Conservation (phyloP, 2,888 invertebrate genomes). For the Netelia fuscicornis region DNA sequence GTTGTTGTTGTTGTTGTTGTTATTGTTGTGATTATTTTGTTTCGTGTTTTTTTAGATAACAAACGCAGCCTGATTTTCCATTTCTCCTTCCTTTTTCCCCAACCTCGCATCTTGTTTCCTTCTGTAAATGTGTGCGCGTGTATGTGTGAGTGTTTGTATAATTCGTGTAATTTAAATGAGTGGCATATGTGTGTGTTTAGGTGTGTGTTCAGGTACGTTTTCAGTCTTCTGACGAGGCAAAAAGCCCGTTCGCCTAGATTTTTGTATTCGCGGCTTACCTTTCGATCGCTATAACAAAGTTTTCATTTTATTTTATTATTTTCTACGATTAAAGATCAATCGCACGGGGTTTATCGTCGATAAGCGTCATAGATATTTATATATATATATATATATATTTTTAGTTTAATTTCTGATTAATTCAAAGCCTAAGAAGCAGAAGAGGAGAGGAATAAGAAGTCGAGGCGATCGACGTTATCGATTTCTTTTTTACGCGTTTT, state of each 20-base stretch:
- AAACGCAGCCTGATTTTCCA: slow-evolving; percentile 21
- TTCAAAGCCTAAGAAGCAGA: slow-evolving; percentile 30
- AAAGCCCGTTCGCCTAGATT: slow-evolving; percentile 56
- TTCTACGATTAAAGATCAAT: slow-evolving; percentile 40
- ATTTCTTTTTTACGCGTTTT: slow-evolving; percentile 11
- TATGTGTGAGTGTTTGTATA: slow-evolving; percentile 37
- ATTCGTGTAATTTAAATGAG: slow-evolving; percentile 66
- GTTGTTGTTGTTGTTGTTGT: slow-evolving; percentile 5
- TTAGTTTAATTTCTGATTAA: slow-evolving; percentile 12
- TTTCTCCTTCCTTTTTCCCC: background rate
- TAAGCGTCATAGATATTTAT: slow-evolving; percentile 39
- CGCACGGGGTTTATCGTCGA: slow-evolving; percentile 41
- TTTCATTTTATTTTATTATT: slow-evolving; percentile 16
- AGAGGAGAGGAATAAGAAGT: slow-evolving; percentile 28
- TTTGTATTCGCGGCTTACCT: slow-evolving; percentile 4
- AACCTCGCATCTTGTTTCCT: background rate
- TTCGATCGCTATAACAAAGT: slow-evolving; percentile 38
- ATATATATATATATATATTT: slow-evolving; percentile 1
- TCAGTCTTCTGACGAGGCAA: slow-evolving; percentile 79
- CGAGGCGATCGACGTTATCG: slow-evolving; percentile 20
- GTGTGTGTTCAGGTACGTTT: slow-evolving; percentile 79
- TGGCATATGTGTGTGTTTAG: slow-evolving; percentile 22
- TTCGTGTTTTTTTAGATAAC: too few relatives aligned
- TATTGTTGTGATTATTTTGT: background rate
- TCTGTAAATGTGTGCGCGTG: slow-evolving; percentile 22